A percentile compares a stretch with the other conserved stretches of the same genome.
Conservation (phyloP, 1,140 invertebrate species). For the Drosophila nebulosa region DNA sequence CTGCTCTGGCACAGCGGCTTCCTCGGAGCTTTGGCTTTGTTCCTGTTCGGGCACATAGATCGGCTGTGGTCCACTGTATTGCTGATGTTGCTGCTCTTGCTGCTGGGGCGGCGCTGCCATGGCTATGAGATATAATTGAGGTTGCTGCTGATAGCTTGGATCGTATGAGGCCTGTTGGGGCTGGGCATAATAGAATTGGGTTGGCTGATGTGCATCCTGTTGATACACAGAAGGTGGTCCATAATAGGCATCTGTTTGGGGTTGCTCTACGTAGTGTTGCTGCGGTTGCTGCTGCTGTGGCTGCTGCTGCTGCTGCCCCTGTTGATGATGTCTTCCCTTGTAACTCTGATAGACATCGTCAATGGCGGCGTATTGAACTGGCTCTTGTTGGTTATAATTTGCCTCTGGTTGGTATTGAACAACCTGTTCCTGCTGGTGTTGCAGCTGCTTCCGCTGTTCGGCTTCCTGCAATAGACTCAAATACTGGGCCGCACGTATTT, state of each 20-base stretch:
- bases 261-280: conserved; percentile 10
- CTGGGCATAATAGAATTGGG: conserved; percentile 61
- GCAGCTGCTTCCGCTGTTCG: conserved; percentile 58
- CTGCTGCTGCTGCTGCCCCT: conserved; percentile 27
- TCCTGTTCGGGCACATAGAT: conserved; percentile 71
- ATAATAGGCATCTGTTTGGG: conserved; percentile 46
- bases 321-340: conserved; percentile 63
- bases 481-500: conserved; percentile 78
- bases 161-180: conserved; percentile 29
- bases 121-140: conserved; percentile 68
- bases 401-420: conserved; percentile 58
- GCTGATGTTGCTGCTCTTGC: conserved; percentile 19
- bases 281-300: conserved; percentile 40
- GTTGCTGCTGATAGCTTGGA: conserved; percentile 53
- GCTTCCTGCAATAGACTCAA: conserved; percentile 68
- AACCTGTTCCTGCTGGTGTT: conserved; percentile 51
- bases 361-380: conserved; percentile 64
- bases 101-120: conserved; percentile 44
- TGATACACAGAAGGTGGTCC: conserved; percentile 19
- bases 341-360: conserved; percentile 75
- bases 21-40: conserved; percentile 22
- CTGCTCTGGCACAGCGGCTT: conserved; percentile 1
- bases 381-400: conserved; percentile 51
- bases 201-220: conserved; percentile 35
- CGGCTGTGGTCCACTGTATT: conserved; percentile 28